Base-by-base conservation (phyloP, 2,888 invertebrate genomes). In the Cantharis rustica region DNA sequence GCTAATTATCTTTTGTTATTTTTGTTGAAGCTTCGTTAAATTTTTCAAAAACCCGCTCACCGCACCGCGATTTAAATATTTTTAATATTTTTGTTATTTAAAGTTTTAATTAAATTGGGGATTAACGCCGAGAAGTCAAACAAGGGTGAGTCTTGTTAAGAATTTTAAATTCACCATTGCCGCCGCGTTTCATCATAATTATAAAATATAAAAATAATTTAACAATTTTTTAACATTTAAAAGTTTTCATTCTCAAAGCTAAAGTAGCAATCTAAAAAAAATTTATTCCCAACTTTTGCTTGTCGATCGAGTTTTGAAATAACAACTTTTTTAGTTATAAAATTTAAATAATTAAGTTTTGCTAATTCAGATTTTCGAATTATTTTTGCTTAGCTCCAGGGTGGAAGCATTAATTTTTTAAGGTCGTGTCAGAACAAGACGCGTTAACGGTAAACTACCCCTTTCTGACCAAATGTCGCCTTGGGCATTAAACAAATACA, bases 391-490 rank as follows among this genome's bases (percentile, higher is more conserved):
- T 77, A 77, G 79, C 80, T 83, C n/a, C 79, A 66, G 69, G 75
- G 81, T 82, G 75, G 72, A 75, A 75, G 72, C 72, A 79, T 79
- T 80, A 80, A 82, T 83, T 85, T 84, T 80, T 82, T 79, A 79
- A 79, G 78, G 80, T 79, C 75, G 81, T 82, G 84, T 84, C 84
- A 85, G 84, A 85, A 84, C 85, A 85, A 85, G 84, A 84, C 82
- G 84, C 79, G 83, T 80, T 76, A 76, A 69, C 71, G 47, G 73
- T 78, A 77, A 75, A 76, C 80, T 80, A 81, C 81, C 82, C 83
- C 80, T 81, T 76, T 79, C 79, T 77, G 80, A 78, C 81, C 79
- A 75, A 77, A 77, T 79, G 81, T 79, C 81, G 77, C 81, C 76
- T 75, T 66, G 31, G 76, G 79, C 81, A 79, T 75, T 76, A 68